Base-by-base conservation (phyloP, 2,113 vertebrate genomes). In the Gambusia affinis region DNA sequence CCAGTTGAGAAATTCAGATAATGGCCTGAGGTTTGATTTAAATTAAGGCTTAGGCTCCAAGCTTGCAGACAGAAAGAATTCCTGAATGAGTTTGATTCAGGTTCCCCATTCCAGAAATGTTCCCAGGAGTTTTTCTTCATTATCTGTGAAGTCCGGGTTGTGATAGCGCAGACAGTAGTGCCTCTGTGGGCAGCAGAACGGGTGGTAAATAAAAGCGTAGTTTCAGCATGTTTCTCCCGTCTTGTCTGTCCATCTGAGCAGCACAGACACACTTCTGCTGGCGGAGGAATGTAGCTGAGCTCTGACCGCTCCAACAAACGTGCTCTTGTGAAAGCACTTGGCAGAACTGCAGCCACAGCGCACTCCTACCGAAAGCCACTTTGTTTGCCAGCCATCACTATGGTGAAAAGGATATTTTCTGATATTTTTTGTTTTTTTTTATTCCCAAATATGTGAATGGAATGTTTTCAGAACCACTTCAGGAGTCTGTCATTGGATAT, bases 241-340 rank as follows among this genome's bases (percentile, higher is more conserved):
- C 83, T 77, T 85, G 72, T 87, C 80, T 39, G 79, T 84, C 81
- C 84, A 78, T 86, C 88, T 78, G 65, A 85, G 60, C 68, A 37
- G 73, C 82, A n/a, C 82, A 67, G 76, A 71, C 74, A 66, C 81
- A 78, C 60, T 15, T 28, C 66, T 60, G 80, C 85, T 67, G 73
- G 66, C 51, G 31, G 70, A 84, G 88, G 90, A 92, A 91, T 92
- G 89, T 68, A 63, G 87, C 76, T 84, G 85, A 83, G 54, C 29
- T 60, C 68, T 7, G 54, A 73, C 77, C 77, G 17, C 35, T 90
- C 76, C 85, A 91, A 91, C 90, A 91, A 84, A 69, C 77, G 1
- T 64, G 37, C 84, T 84, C 89, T 90, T 89, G 90, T 92, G 85
- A 86, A 83, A 88, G 76, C 79, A 79, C 82, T 92, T 91, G 89